Base-by-base conservation (phyloP, 2,113 vertebrate genomes). In the Carettochelys insculpta region DNA sequence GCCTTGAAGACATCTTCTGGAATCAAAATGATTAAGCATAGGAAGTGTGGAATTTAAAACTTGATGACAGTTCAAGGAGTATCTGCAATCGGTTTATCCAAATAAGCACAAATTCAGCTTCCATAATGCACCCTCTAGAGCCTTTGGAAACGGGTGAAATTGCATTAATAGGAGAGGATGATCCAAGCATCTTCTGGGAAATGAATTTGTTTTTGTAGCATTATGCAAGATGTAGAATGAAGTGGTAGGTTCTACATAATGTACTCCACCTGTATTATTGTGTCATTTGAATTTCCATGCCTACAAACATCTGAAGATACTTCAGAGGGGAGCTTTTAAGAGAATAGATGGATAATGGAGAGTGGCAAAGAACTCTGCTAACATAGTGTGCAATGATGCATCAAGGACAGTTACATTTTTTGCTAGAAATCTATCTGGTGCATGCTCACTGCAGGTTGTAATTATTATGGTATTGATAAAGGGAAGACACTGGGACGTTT, bases 1-100 rank as follows among this genome's bases (percentile, higher is more conserved):
- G 91, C 86, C 94, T 95, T 29, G 50, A 61, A 91, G 93, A 91
- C 89, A 80, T 78, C 80, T 56, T 88, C 45, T 88, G 79, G 81
- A 83, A 92, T 93, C 83, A 79, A 84, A 88, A 80, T 50, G 61
- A 80, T 92, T 82, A 86, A 50, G 20, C 2, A 25, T 19, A 41
- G 61, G 58, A 92, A 80, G 73, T 47, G 80, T 90, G 84, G 82
- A 90, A 91, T 85, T 88, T 75, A 83, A 6, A 81, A 77, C 76
- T 86, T 61, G 48, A 50, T 47, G 73, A 73, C 48, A 7, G 31
- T 58, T 61, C 34, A 6, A 50, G 78, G 71, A 92, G 78, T 85
- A 27, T 34, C 20, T 13, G 1, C 80, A 85, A 14, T 79, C 56
- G 9, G 83, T 84, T 48, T 86, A 53, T 52, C 73, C 91, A 95